Base-by-base conservation (phyloP, 2,113 vertebrate genomes). In the Lophochroa leadbeateri region DNA sequence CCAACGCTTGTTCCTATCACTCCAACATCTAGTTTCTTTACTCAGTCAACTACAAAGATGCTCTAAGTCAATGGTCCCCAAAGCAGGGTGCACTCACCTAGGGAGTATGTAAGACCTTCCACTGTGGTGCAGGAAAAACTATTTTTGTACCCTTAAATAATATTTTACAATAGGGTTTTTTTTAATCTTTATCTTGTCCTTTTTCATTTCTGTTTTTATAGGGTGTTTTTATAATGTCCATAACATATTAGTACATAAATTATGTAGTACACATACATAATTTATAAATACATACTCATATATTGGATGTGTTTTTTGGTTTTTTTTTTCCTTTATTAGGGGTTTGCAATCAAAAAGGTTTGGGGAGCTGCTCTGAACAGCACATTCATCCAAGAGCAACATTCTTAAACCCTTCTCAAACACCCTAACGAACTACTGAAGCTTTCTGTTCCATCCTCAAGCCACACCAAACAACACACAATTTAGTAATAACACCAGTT, bases 1-100 rank as follows among this genome's bases (percentile, higher is more conserved):
- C 3, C 29, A n/a, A 58, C 3, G 1, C 21, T 41, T 83, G 9
- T 44, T 88, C 71, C 74, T 63, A 46, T 17, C n/a, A 18, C 20
- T 20, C 10, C 15, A 18, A 72, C 25, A 74, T 8, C 0, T 58
- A 13, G 7, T 68, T 89, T 43, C 47, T 78, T 47, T 41, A 69
- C 11, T 47, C 29, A 5, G 24, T 10, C 23, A 69, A 6, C 13
- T 43, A 19, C 28, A 55, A 80, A 71, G 23, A 37, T 16, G 10
- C 10, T 43, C 1, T 24, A 64, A 60, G 18, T 29, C 33, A 33
- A 16, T 6, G 2, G 10, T 15, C 12, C 29, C 25, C 11, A 7
- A 68, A 83, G 16, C 16, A 2, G 28, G 4, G 17, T 50, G 3
- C 18, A 31, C 1, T 0, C 4, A 39, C 2, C 25, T 57, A 52